Conservation (phyloP, 2,113 vertebrate genomes). For the Bubo scandiacus region DNA sequence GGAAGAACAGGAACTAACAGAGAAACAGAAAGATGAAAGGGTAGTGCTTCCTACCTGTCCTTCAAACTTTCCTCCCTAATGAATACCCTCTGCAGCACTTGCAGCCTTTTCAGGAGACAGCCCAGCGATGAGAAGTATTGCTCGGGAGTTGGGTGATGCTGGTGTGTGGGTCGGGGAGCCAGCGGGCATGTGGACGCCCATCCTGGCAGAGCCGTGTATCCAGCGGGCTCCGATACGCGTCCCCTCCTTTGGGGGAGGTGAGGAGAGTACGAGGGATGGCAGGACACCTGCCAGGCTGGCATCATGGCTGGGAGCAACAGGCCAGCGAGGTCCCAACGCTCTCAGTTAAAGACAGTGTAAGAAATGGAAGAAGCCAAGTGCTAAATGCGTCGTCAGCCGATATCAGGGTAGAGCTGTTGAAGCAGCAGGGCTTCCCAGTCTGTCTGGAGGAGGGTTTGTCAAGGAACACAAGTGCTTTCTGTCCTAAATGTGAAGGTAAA, state of each 20-base stretch:
- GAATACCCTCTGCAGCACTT: neutral
- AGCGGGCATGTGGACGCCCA: rapidly evolving
- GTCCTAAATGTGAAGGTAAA: neutral
- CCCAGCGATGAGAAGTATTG: rapidly evolving
- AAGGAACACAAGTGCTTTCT: neutral
- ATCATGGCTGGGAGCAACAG: neutral
- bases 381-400: rapidly evolving
- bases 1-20: neutral
- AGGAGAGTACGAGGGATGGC: neutral
- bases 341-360: rapidly evolving
- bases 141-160: rapidly evolving
- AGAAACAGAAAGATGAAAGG: neutral
- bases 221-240: rapidly evolving
- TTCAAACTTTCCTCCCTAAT: neutral
- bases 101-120: neutral
- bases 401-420: no score
- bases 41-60: neutral
- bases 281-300: neutral
- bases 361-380: neutral
- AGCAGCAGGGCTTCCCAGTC: neutral
- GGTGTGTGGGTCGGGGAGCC: neutral
- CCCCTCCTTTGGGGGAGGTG: rapidly evolving
- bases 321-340: neutral
- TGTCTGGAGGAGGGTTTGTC: neutral
- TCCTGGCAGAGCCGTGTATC: rapidly evolving